A percentile compares a stretch with the other conserved stretches of the same genome.
Conservation (phyloP, 64 coral and sea anemone species). For the Catalaphyllia jardinei region DNA sequence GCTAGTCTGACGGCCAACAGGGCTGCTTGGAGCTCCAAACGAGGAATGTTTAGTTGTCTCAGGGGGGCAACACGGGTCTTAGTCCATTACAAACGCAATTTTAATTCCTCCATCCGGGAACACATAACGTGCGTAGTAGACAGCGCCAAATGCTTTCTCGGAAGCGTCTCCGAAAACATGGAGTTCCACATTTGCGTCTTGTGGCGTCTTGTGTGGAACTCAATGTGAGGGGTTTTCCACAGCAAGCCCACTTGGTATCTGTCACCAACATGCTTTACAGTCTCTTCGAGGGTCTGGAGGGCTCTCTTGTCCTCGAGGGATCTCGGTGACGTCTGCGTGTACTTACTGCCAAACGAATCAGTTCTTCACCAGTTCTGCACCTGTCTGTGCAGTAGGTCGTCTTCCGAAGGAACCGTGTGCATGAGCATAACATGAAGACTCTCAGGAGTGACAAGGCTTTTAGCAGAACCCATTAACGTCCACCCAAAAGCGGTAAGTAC, state of each 20-base stretch:
- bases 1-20: constrained; percentile 29
- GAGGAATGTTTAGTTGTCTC: constrained; percentile 10
- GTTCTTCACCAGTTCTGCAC: constrained; percentile 28
- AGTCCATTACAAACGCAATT: constrained; percentile 42
- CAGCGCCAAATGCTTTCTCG: constrained; percentile 25
- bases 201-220: neutral
- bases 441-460: neutral
- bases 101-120: constrained; percentile 23
- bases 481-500: constrained; percentile 16
- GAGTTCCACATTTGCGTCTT: constrained; percentile 3
- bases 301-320: constrained; percentile 28
- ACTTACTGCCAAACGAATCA: neutral
- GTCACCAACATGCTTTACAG: neutral
- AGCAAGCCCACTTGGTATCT: constrained; percentile 31
- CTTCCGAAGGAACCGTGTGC: neutral
- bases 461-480: constrained; percentile 14
- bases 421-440: no score
- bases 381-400: constrained; percentile 17
- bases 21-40: constrained; percentile 60
- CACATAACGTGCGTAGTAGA: neutral
- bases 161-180: constrained; percentile 56
- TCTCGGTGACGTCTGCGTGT: neutral
- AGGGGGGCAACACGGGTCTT: constrained; percentile 31
- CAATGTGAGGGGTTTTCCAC: constrained; percentile 3
- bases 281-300: constrained; percentile 1